Evolutionary conservation across 2,113 vertebrate species (phyloP), one percentile per base, ranked within the genome.

Genomic region (Garra rufa): DNA sequence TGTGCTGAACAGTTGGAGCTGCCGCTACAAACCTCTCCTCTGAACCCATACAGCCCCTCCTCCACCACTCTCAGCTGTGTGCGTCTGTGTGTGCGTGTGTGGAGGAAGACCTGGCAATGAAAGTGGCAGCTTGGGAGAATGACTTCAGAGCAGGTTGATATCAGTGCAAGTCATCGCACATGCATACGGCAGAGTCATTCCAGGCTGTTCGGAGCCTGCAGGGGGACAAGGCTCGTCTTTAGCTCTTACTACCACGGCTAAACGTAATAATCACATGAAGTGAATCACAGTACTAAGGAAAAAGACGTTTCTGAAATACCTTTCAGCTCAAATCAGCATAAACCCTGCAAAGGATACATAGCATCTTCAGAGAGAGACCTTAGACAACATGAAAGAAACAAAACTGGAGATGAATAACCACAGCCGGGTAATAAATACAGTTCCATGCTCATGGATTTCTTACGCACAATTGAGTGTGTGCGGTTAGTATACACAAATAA

Each of bases 361-460:
- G 65, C n/a, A 15, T 83, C 86, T 88, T 90, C 77, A 9, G 67
- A 78, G n/a, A n/a, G n/a, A n/a, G 83, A 84, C 85, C 88, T 88
- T 85, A 88, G 85, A 88, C 28, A 55, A 85, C 81, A 87, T 84
- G 84, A 90, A 78, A 69, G 78, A 85, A 90, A 80, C 69, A 46
- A 92, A 94, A 92, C 91, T 91, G 87, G 89, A 91, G 86, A 88
- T 92, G 88, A 93, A 93, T 89, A 93, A 89, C 84, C 86, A 81
- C 84, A 83, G 87, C 87, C 84, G 86, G 88, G 83, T 87, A 2
- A 82, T 46, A 76, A 55, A 1, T 84, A 85, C 87, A 87, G 82
- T 83, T 65, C 74, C 46, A 88, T 21, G 69, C 24, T 79, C 21
- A 84, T 67, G 59, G 17, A 71, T 73, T 50, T 79, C 46, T 57